Percentiles rank a stretch among this genome's conserved stretches.
These are phyloP conservation scores for Aphelenchoides bicaudatus DNA, from an alignment of 2,888 invertebrate genomes.

Conservation along the genomic window DNA sequence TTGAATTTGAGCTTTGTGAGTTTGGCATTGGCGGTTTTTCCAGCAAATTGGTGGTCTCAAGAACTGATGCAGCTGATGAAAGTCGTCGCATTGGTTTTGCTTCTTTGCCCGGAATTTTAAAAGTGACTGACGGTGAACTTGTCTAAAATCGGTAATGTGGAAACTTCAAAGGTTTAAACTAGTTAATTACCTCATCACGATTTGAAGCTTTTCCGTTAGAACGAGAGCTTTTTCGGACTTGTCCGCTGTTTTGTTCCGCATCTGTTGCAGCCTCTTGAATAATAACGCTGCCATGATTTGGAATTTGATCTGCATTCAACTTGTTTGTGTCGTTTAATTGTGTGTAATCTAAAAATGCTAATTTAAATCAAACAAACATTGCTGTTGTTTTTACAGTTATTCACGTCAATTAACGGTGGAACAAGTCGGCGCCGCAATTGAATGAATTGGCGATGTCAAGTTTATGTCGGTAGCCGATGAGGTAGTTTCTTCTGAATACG, in stretches of 20 bases:
- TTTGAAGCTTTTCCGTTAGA: not conserved
- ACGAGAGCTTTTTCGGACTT: not conserved
- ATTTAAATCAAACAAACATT: not conserved
- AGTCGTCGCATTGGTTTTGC: constrained; percentile 7
- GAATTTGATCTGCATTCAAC: not conserved
- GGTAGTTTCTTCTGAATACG: constrained; percentile 11
- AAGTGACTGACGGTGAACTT: constrained; percentile 32
- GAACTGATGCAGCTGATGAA: constrained; percentile 5
- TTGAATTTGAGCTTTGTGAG: not conserved
- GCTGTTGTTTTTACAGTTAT: not conserved
- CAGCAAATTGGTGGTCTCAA: constrained; percentile 11
- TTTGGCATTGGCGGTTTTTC: not conserved
- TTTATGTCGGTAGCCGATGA: constrained; percentile 19
- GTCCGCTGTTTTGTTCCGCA: not conserved
- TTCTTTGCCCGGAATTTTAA: constrained; percentile 29
- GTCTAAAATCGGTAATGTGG: constrained; percentile 15
- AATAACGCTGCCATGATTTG: not conserved
- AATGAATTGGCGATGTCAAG: not conserved
- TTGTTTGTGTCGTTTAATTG: not conserved
- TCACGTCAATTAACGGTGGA: not conserved
- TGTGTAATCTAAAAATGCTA: not conserved
- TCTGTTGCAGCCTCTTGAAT: constrained; percentile 1
- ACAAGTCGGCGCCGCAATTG: not conserved
- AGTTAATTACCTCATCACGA: constrained; percentile 5
- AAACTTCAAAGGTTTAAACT: not conserved